Evolutionary conservation across 37 sponge, comb jelly and placozoan species (phyloP), one percentile per base, ranked within the genome.

Genomic region (Spongilla lacustris): DNA sequence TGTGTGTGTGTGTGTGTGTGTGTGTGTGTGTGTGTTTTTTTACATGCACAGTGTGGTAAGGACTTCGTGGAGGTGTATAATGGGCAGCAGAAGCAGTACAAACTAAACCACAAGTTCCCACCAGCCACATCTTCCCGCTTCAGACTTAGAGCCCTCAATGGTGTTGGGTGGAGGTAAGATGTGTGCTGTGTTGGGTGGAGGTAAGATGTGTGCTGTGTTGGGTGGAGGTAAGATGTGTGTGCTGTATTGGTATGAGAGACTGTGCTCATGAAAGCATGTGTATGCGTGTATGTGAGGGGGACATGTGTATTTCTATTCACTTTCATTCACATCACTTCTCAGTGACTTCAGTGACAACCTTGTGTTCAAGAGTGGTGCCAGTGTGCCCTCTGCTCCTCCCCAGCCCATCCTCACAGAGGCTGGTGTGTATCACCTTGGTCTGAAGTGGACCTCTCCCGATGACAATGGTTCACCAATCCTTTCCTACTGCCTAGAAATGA

Each of bases 401-500:
- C 84, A 84, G 30, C 92, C 92, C 67, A 35, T 46, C 79, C 48
- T 84, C 36, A 33, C 37, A 3, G 66, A 49, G 50, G 74, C 70
- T 11, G 67, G 74, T 35, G 49, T 83, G 14, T 32, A 29, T 68
- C 73, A 19, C 75, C 71, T 88, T 23, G 31, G 31, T 23, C 78
- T 88, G 9, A 58, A 71, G 66, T 89, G 90, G 85, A 24, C 71
- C 0, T 73, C 89, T 31, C 77, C 79, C 17, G 75, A 81, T 71
- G 76, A 50, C 34, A 76, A 79, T 41, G 89, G 58, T 17, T 58
- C 90, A 1, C 69, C 36, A 31, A 79, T 83, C 66, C 41, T 70
- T 6, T 74, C 74, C 26, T 93, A 86, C 69, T 82, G 69, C 14
- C 78, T 93, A 38, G 90, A 93, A 66, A 93, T 89, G 93, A 89